Conservation (phyloP, 1,140 invertebrate genomes). For the Arion vulgaris region DNA sequence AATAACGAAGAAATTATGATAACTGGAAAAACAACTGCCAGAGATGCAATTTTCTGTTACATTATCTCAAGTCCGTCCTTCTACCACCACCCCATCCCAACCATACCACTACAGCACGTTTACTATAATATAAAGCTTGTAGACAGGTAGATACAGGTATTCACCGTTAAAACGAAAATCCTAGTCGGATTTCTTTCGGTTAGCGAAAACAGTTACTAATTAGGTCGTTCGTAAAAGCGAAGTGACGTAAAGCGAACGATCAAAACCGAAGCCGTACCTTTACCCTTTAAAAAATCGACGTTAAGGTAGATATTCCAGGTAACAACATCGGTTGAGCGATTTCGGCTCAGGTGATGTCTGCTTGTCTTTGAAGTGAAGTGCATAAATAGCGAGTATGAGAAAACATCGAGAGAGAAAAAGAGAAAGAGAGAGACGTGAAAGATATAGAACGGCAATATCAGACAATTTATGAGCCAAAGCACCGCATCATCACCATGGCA, state of each 20-base stretch:
- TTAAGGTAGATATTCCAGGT: not conserved
- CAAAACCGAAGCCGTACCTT: too few species aligned
- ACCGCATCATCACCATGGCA: not conserved
- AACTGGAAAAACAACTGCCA: not conserved
- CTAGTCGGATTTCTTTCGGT: too few species aligned
- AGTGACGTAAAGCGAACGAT: too few species aligned
- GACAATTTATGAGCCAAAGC: constrained; percentile 6
- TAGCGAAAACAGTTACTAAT: too few species aligned
- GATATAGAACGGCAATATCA: not conserved
- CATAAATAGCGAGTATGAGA: not conserved
- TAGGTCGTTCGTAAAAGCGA: too few species aligned
- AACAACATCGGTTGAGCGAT: not conserved
- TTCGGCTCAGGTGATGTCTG: not conserved
- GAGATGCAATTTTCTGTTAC: not conserved
- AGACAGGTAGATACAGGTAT: too few species aligned
- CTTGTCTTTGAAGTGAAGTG: not conserved
- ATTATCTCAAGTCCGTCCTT: too few species aligned
- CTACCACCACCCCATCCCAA: too few species aligned
- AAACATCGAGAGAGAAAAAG: too few species aligned
- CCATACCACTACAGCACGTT: too few species aligned
- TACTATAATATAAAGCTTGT: too few species aligned
- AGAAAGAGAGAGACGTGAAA: not conserved
- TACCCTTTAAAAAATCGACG: not conserved
- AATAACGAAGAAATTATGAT: not conserved
- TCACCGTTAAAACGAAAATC: too few species aligned